Evolutionary conservation across 2,113 vertebrate genomes (phyloP).

Genomic region (Sinocyclocheilus anophthalmus): DNA sequence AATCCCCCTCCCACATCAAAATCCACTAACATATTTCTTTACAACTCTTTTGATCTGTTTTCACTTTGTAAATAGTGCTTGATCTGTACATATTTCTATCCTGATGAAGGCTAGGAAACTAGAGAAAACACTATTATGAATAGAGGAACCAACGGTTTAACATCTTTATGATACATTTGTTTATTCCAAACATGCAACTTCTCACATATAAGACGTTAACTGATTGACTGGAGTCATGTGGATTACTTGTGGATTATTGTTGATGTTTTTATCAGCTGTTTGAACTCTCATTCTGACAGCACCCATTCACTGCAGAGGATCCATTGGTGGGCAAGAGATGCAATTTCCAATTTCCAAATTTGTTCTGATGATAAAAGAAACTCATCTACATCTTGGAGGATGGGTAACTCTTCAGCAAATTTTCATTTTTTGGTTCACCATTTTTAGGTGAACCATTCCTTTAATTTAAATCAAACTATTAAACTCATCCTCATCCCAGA

Average conservation of each 20-base stretch:
- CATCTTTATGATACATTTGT: too few species aligned
- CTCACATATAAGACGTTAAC: too few species aligned
- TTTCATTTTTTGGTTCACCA: background rate
- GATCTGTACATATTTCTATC: too few species aligned
- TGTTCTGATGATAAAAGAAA: too few species aligned
- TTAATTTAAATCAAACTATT: background rate
- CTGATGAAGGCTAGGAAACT: too few species aligned
- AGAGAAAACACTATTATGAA: too few species aligned
- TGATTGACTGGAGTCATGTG: too few species aligned
- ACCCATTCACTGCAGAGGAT: background rate
- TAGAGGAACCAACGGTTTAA: too few species aligned
- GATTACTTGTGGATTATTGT: background rate
- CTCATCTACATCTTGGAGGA: too few species aligned
- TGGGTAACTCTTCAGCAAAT: background rate
- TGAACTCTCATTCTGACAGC: background rate
- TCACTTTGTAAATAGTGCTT: too few species aligned
- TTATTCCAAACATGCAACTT: background rate
- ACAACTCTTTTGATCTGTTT: too few species aligned
- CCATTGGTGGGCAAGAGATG: background rate
- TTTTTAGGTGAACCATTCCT: background rate
- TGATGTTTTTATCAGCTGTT: background rate
- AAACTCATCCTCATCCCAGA: background rate
- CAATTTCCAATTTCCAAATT: background rate
- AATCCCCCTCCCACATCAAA: background rate
- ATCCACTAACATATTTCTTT: background rate